Conservation (phyloP, 2,888 invertebrate species). For the Melipona beecheii region DNA sequence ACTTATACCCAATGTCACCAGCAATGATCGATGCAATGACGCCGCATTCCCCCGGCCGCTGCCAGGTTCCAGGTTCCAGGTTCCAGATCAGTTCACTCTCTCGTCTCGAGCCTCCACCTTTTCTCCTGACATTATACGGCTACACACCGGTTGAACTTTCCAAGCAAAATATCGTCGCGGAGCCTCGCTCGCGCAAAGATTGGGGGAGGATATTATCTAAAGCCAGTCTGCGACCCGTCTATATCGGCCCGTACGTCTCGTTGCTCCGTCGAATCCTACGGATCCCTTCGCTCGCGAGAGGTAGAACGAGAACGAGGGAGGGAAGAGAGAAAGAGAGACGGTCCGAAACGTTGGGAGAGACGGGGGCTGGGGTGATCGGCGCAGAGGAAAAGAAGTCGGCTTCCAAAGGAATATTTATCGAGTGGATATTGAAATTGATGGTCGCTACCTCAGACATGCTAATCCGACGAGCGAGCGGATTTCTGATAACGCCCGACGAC, state of each 20-base stretch:
- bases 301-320: neutral
- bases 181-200: constrained; percentile 50
- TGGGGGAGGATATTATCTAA: constrained; percentile 73
- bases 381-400: constrained; percentile 67
- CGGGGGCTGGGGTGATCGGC: constrained; percentile 56
- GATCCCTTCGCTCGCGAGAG: constrained; percentile 60
- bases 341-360: constrained; percentile 15
- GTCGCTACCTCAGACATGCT: constrained; percentile 79
- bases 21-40: neutral
- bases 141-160: constrained; percentile 53
- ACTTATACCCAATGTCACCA: neutral
- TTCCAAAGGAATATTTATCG: constrained; percentile 80
- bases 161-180: constrained; percentile 68
- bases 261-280: constrained; percentile 68
- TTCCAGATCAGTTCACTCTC: constrained; percentile 42
- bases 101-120: constrained; percentile 8
- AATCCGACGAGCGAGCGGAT: constrained; percentile 75
- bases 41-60: neutral
- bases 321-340: constrained; percentile 5
- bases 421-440: constrained; percentile 80
- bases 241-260: constrained; percentile 71
- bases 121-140: constrained; percentile 25
- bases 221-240: constrained; percentile 74
- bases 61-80: constrained; percentile 27
- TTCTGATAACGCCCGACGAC: constrained; percentile 76